Conservation (phyloP, 2,113 vertebrate species). For the Peromyscus californicus region DNA sequence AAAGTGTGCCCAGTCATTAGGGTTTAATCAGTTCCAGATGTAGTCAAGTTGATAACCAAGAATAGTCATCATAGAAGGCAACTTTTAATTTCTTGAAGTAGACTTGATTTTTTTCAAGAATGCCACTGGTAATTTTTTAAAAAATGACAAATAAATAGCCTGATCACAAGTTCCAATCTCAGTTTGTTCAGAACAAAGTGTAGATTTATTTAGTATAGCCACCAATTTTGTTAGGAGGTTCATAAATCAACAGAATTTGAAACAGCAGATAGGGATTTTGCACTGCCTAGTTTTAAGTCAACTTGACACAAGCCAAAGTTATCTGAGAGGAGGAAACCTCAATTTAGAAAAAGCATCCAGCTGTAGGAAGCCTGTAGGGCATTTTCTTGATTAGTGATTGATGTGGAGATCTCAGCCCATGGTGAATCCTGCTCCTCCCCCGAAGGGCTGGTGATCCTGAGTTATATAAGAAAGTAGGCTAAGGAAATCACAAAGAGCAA, state of each 20-base stretch:
- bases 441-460: background rate
- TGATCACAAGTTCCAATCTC: slow-evolving; percentile 3
- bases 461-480: background rate
- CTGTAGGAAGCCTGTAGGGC: background rate
- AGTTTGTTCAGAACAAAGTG: slow-evolving; percentile 37
- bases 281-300: background rate
- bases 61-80: background rate
- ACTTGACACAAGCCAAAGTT: background rate
- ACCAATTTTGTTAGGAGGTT: slow-evolving; percentile 21
- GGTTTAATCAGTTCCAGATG: background rate
- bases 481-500: background rate
- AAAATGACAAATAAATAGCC: background rate
- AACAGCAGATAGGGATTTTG: background rate
- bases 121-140: background rate
- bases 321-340: background rate
- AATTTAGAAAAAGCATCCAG: background rate
- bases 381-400: background rate
- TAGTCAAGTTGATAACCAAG: background rate
- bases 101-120: slow-evolving; percentile 27
- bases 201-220: background rate
- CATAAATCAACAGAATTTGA: background rate
- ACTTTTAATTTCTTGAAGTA: slow-evolving; percentile 36
- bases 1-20: background rate
- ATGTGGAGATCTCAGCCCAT: background rate
- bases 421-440: no score